These are phyloP conservation scores for Crocidura indochinensis DNA, from an alignment of 2,797 vertebrate species.

Conservation along the genomic window DNA sequence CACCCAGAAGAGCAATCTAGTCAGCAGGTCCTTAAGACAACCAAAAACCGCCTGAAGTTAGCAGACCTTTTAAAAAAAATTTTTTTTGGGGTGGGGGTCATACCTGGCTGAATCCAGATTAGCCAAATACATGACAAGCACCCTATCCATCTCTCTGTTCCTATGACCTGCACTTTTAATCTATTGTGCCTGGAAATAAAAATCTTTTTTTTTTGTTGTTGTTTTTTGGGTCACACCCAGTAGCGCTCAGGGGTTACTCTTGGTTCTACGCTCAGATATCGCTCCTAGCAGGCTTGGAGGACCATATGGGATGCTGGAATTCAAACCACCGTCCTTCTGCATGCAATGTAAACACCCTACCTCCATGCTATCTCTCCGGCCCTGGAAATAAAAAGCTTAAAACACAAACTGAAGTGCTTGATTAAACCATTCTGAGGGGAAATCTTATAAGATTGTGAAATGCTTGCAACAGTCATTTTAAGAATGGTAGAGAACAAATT, in stretches of 20 bases:
- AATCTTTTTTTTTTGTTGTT: too few relatives aligned
- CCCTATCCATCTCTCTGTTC: not conserved
- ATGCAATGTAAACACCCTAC: too few relatives aligned
- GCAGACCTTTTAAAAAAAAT: not conserved
- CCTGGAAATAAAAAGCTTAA: not conserved
- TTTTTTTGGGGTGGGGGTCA: too few relatives aligned
- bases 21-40: not conserved
- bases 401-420: not conserved
- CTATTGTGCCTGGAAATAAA: not conserved
- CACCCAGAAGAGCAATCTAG: not conserved
- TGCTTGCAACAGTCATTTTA: not conserved
- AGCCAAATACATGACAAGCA: too few relatives aligned
- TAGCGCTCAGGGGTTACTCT: too few relatives aligned
- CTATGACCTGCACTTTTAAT: not conserved
- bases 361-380: too few relatives aligned
- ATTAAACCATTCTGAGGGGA: not conserved
- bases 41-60: not conserved
- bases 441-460: conserved; percentile 26
- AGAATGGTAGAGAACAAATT: not conserved
- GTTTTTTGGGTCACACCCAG: too few relatives aligned
- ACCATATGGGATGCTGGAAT: too few relatives aligned
- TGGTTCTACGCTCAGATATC: too few relatives aligned
- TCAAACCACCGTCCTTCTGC: too few relatives aligned
- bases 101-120: too few relatives aligned
- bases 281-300: too few relatives aligned